Evolutionary conservation across 2,113 vertebrate species (phyloP), one percentile per base, ranked within the genome.

Genomic region (Lophochroa leadbeateri): DNA sequence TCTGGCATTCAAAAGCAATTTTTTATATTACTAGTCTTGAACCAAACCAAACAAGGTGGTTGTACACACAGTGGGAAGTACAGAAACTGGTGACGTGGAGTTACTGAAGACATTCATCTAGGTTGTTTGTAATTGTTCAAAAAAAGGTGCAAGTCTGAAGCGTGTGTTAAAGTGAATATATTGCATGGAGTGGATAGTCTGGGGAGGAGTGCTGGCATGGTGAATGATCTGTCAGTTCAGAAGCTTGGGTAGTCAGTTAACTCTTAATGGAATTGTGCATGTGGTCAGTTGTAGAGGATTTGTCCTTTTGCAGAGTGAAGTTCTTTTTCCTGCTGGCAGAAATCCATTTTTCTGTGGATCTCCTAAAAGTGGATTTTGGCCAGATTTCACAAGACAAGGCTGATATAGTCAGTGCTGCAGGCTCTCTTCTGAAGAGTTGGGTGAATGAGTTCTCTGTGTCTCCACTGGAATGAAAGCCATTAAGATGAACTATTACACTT

Each of bases 41-140:
- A 64, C 41, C 71, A 90, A 93, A 58, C n/a, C 55, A 80, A 74
- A 86, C 58, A 61, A 50, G 57, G 17, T 46, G 24, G 21, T 3
- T 44, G 41, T 37, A 17, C 29, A 44, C 37, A 13, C 39, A 5
- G 4, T 3, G 6, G 58, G 11, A 60, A 61, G 53, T 16, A 52
- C 0, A 0, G 85, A 49, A 79, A 28, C 20, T 1, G 4, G 27
- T 57, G 65, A 77, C 0, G 0, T 46, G 63, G 52, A 28, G 28
- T 65, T 74, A 60, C 35, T 65, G 72, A 37, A 68, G 47, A 60
- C 2, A 0, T 50, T 80, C 13, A 15, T 31, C 75, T 41, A 2
- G 0, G 0, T 53, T 58, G 31, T n/a, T 78, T 29, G 14, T 24
- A 25, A 12, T 11, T 63, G 18, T 46, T 76, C 7, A 20, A 13